Evolutionary conservation across 2,888 invertebrate species (phyloP).

Genomic region (Lamellibrachia columna): DNA sequence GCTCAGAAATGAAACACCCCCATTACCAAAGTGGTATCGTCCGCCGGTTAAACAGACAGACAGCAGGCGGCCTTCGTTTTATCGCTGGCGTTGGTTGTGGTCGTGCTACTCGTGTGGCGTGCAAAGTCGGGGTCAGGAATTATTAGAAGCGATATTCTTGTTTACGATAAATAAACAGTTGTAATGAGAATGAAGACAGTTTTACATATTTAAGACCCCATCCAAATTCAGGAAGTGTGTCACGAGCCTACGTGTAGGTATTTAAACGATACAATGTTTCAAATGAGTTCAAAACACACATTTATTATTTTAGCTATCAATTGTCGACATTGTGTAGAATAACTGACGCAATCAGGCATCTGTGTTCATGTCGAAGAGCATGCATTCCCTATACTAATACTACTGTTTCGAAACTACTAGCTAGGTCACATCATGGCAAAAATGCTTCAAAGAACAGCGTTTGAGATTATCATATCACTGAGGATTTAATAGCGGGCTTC

Average conservation of each 20-base stretch:
- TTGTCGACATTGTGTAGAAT: background rate
- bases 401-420: background rate
- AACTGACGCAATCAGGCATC: background rate
- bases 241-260: background rate
- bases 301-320: background rate
- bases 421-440: no score
- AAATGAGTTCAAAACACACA: background rate
- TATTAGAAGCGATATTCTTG: background rate
- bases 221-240: background rate
- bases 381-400: background rate
- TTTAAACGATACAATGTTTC: background rate
- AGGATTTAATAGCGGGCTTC: no score
- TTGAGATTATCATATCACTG: no score
- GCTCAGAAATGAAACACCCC: background rate
- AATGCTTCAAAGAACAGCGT: no score
- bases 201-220: background rate
- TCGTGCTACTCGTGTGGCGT: background rate
- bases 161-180: background rate
- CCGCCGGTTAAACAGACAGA: conserved; percentile 4
- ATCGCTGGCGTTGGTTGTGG: background rate
- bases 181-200: background rate
- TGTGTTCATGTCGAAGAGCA: background rate
- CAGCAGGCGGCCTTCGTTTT: background rate
- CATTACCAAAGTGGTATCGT: background rate
- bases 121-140: background rate